Base-by-base conservation (phyloP, 2,797 vertebrate genomes). In the Pteropus rufus region DNA sequence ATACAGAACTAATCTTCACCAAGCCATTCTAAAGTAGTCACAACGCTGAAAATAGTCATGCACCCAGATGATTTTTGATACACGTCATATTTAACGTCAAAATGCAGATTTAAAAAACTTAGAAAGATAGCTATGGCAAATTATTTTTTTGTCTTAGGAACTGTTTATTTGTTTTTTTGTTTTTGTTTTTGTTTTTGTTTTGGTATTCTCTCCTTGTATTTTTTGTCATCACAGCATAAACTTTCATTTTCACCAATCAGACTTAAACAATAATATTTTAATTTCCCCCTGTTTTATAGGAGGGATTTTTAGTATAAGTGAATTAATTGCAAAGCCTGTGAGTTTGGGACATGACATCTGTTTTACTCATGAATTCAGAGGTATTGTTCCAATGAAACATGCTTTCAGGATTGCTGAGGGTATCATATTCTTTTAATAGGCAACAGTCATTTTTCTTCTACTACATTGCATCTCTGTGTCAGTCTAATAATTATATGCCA, bases 371-470 rank as follows among this genome's bases (percentile, higher is more conserved):
- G 91, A 73, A 84, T 79, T 70, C 6, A 1, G 24, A 94, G 82
- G 90, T 97, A 95, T 94, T 93, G 62, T 4, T 89, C 79, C 73
- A 92, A 76, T 93, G 75, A 97, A 98, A 97, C 67, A 93, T 76
- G 95, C 90, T 91, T 95, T 56, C 83, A 82, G 62, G 5, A 2
- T 94, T 86, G 56, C 94, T 90, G 49, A 92, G 97, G 85, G 73
- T 88, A 95, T 97, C 96, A 96, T 72, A 80, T 97, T 97, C 15
- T 2, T 90, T 69, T 93, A 97, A 97, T 96, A 52, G 97, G 93
- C 85, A 97, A 95, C 89, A 96, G 97, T 93, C 97, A 98, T 97
- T 97, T 97, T 97, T 97, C 95, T 79, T 88, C 89, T 77, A 93
- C 95, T 96, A 86, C 36, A 46, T 94, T 96, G 89, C 95, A 89